Evolutionary conservation across 2,888 invertebrate genomes (phyloP), one percentile per base, ranked within the genome.

Genomic region (Drosophila macrospina): DNA sequence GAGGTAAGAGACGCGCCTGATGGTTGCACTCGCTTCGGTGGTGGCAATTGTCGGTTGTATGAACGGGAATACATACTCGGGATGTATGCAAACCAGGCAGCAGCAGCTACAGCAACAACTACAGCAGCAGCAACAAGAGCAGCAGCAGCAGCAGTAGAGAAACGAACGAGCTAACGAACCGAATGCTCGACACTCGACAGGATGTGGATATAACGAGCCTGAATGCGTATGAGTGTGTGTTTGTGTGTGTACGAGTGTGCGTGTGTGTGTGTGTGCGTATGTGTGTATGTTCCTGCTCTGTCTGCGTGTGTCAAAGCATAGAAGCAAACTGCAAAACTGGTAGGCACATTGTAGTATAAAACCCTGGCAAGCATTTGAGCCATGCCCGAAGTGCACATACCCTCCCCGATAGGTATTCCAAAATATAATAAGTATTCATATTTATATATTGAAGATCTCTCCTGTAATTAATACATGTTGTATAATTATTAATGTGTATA

Each of bases 21-120:
- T 55, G 81, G 52, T 64, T 85, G 80, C 80, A 85, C 45, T 78
- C 65, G 79, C 61, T 69, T 74, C 63, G 83, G 83, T 83, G 89
- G 89, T 89, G 86, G 89, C 72, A 88, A 89, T 89, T 85, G 70
- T 81, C 85, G 84, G 60, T 59, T 60, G 57, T 74, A 59, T 47
- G 59, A 61, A 64, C 64, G 65, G 62, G 66, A 63, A 61, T 74
- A 54, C 47, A 66, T 67, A 59, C 37, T 65, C 61, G 62, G 60
- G 47, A 50, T 66, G 62, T 67, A 83, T 79, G 86, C 86, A 75
- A 86, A 79, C 70, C 78, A 61, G 65, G 52, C 68, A 51, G 24
- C 48, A 47, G 16, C 51, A 61, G 28, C 36, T 45, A 13, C 48
- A 20, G 15, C 60, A 62, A 62, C 51, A 57, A 48, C 51, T 60